Conservation (phyloP, 2,113 vertebrate genomes). For the Peromyscus californicus region DNA sequence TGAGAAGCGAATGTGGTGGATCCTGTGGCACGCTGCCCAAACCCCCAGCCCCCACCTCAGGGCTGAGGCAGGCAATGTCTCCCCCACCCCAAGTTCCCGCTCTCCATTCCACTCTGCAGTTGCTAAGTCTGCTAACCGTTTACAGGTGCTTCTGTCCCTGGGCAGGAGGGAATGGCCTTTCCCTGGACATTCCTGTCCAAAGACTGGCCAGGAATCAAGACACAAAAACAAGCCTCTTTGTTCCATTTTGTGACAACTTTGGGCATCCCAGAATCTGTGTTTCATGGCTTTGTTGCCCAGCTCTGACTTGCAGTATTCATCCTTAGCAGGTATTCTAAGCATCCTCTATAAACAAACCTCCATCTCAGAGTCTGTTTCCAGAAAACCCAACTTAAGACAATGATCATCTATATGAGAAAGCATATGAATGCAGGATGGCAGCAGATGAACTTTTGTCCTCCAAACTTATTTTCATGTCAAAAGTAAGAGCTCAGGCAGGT, state of each 20-base stretch:
- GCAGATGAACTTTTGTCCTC: slow-evolving; percentile 85
- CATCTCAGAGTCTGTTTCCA: background rate
- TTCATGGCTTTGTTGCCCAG: background rate
- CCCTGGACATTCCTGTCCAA: background rate
- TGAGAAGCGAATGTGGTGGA: background rate
- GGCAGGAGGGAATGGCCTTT: background rate
- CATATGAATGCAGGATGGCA: background rate
- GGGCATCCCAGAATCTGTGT: rapidly evolving
- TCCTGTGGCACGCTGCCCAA: background rate
- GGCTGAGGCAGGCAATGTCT: background rate
- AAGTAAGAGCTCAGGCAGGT: slow-evolving; percentile 79
- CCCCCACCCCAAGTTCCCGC: rapidly evolving
- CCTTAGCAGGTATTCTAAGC: background rate
- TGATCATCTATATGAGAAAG: background rate
- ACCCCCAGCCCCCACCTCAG: background rate
- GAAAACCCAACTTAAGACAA: background rate
- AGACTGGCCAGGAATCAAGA: background rate
- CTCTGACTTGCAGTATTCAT: no score
- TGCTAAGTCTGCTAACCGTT: background rate
- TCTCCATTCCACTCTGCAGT: background rate
- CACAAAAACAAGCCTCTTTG: background rate
- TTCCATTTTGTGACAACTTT: background rate
- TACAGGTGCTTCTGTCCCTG: background rate
- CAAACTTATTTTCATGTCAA: slow-evolving; percentile 87
- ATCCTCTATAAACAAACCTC: rapidly evolving